phyloP scores from a whole-genome alignment of 2,888 invertebrate genomes.

The Thumatha senex region DNA sequence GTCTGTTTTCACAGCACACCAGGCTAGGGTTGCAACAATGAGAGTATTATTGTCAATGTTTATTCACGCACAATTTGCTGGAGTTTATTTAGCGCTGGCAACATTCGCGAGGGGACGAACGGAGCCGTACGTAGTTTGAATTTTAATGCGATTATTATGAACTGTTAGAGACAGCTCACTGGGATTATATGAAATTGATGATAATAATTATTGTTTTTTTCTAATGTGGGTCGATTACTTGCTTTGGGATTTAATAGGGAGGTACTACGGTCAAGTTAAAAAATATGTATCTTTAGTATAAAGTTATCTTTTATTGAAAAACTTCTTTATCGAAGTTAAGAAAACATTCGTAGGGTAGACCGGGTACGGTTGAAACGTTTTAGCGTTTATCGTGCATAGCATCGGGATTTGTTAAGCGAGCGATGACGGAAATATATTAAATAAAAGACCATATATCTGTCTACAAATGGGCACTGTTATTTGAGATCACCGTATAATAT shows the following conservation, averaged over 20 bases:
- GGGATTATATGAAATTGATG: slow-evolving; percentile 11
- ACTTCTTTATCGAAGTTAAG: too few relatives aligned
- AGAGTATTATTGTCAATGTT: slow-evolving; percentile 75
- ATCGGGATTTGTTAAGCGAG: too few relatives aligned
- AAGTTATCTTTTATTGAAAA: too few relatives aligned
- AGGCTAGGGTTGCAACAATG: slow-evolving; percentile 68
- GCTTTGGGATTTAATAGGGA: not conserved
- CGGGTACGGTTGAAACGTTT: too few relatives aligned
- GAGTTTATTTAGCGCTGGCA: slow-evolving; percentile 76
- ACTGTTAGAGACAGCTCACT: slow-evolving; percentile 22
- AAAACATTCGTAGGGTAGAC: too few relatives aligned
- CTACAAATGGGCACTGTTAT: too few relatives aligned
- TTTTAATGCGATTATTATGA: slow-evolving; percentile 59
- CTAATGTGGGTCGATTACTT: not conserved
- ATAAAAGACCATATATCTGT: too few relatives aligned
- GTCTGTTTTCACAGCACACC: slow-evolving; percentile 41
- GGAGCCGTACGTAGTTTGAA: slow-evolving; percentile 31
- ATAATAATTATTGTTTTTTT: not conserved
- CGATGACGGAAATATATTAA: too few relatives aligned
- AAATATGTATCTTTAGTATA: too few relatives aligned
- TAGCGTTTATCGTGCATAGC: too few relatives aligned
- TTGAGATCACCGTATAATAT: too few relatives aligned
- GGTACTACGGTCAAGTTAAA: too few relatives aligned
- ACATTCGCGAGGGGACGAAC: slow-evolving; percentile 53
- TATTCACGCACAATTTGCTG: slow-evolving; percentile 81